Percentiles rank a stretch among this genome's conserved stretches.
Evolutionary conservation across 2,888 invertebrate species (phyloP).

Genomic region (Meloe dianella): DNA sequence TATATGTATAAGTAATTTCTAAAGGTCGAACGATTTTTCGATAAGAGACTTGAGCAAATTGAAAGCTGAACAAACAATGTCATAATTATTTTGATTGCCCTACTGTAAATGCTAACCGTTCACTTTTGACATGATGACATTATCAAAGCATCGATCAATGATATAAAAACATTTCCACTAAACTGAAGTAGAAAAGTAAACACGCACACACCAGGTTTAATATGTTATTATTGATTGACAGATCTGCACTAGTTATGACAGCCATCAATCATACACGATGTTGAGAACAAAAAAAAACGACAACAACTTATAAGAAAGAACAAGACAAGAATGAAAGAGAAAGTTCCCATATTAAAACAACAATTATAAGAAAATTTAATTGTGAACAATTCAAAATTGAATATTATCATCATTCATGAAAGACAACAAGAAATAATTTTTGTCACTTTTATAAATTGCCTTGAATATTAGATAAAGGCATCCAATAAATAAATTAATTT

Average conservation of each 20-base stretch:
- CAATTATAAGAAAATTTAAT: not conserved
- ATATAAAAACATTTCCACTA: slow-evolving; percentile 34
- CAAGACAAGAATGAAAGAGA: slow-evolving; percentile 20
- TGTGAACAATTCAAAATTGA: not conserved
- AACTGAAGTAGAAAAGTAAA: slow-evolving; percentile 33
- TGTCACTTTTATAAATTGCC: slow-evolving; percentile 10
- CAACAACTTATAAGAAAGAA: slow-evolving; percentile 29
- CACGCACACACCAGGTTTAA: slow-evolving; percentile 27
- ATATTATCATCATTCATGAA: slow-evolving; percentile 7
- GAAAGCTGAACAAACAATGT: slow-evolving; percentile 34
- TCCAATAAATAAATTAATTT: slow-evolving; percentile 28
- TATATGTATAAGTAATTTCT: not conserved
- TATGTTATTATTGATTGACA: slow-evolving; percentile 34
- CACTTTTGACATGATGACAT: slow-evolving; percentile 33
- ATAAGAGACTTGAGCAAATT: slow-evolving; percentile 22
- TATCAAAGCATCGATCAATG: slow-evolving; percentile 35
- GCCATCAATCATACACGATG: slow-evolving; percentile 28
- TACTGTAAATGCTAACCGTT: slow-evolving; percentile 29
- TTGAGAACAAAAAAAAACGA: slow-evolving; percentile 16
- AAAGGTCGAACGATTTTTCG: not conserved
- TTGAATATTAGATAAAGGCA: slow-evolving; percentile 18
- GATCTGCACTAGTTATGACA: slow-evolving; percentile 32
- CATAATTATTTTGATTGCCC: slow-evolving; percentile 33
- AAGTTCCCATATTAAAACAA: slow-evolving; percentile 10
- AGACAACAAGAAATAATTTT: not conserved